Evolutionary conservation across 92 coral and sea anemone genomes (phyloP).

Genomic region (Heteractis magnifica): DNA sequence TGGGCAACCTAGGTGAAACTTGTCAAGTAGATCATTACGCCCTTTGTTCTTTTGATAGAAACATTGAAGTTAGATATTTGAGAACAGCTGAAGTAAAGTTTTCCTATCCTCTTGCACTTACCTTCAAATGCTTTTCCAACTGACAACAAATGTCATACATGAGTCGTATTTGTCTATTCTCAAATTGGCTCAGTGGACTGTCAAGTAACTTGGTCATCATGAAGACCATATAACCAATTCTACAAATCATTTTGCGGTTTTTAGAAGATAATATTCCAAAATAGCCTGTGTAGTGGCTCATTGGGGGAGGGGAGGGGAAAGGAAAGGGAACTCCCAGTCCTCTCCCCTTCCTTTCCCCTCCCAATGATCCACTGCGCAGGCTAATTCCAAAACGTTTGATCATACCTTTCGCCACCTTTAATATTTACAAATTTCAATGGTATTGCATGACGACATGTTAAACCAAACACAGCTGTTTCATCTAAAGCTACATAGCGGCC

Average conservation of each 20-base stretch:
- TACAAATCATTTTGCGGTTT: background rate
- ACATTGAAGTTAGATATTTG: background rate
- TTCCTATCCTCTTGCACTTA: background rate
- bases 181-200: background rate
- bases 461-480: slow-evolving; percentile 64
- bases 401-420: slow-evolving; percentile 61
- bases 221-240: slow-evolving; percentile 47
- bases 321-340: too few species aligned
- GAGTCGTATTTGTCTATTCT: slow-evolving; percentile 22
- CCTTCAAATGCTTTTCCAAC: slow-evolving; percentile 36
- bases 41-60: slow-evolving; percentile 44
- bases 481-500: slow-evolving; percentile 60
- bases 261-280: too few species aligned
- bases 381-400: too few species aligned
- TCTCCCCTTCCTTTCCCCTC: too few species aligned
- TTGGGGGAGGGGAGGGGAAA: too few species aligned
- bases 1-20: slow-evolving; percentile 57
- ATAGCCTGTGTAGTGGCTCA: too few species aligned
- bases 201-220: slow-evolving; percentile 28
- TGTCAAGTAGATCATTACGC: slow-evolving; percentile 32
- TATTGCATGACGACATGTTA: slow-evolving; percentile 55
- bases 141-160: slow-evolving; percentile 58
- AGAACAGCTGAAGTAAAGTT: background rate
- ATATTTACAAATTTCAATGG: slow-evolving; percentile 50
- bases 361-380: too few species aligned